phyloP scores from a whole-genome alignment of 2,888 invertebrate species.

The Ypsolopha sequella region DNA sequence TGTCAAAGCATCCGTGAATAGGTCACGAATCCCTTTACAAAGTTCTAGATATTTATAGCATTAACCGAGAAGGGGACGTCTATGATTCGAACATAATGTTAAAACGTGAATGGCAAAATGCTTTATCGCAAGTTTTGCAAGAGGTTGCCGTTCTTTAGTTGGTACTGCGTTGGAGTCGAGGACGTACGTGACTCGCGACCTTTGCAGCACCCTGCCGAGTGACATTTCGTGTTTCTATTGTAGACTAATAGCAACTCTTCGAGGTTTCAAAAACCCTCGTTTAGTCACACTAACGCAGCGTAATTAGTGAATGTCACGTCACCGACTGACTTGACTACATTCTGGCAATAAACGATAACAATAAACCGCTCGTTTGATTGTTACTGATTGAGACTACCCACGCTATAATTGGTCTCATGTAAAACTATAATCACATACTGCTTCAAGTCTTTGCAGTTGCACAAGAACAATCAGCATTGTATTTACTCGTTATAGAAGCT shows the following conservation, averaged over 20 bases:
- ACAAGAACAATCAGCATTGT: not conserved
- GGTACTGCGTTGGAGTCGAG: constrained; percentile 19
- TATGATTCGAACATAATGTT: not conserved
- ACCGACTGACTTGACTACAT: not conserved
- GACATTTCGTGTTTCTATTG: constrained; percentile 20
- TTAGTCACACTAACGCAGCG: not conserved
- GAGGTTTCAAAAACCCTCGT: not conserved
- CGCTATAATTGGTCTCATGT: not conserved
- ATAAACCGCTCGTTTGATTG: not conserved
- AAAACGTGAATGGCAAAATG: constrained; percentile 4
- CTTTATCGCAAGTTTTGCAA: constrained; percentile 21
- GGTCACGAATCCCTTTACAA: constrained; percentile 1
- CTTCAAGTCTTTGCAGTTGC: not conserved
- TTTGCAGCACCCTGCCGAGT: constrained; percentile 20
- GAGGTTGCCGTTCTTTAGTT: constrained; percentile 18
- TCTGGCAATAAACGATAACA: not conserved
- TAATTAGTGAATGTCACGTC: constrained; percentile 2
- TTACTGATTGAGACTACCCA: not conserved
- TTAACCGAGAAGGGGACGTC: not conserved
- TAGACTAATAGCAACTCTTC: not conserved
- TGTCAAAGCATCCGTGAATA: not conserved
- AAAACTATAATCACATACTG: not conserved
- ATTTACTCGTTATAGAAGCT: not conserved
- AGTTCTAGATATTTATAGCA: not conserved
- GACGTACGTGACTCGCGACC: constrained; percentile 22